Conservation (phyloP, 2,888 invertebrate species). For the Neocrepidodera transversa region DNA sequence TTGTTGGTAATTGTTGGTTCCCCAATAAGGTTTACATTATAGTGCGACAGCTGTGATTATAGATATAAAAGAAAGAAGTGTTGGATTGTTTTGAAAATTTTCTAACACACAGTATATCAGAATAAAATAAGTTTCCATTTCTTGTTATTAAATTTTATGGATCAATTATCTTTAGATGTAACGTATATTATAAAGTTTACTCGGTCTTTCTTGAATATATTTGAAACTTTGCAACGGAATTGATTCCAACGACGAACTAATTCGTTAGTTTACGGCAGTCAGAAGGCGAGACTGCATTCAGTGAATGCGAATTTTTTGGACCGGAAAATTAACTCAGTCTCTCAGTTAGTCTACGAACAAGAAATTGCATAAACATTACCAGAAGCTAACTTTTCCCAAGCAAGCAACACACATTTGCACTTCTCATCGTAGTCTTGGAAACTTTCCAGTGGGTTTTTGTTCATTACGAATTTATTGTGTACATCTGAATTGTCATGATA, state of each 20-base stretch:
- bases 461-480: constrained; percentile 19
- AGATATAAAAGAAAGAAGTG: no score
- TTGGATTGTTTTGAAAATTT: no score
- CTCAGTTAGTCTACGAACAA: constrained; percentile 39
- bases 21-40: no score
- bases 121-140: no score
- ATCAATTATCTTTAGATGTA: no score
- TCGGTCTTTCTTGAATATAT: background rate
- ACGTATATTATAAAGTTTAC: no score
- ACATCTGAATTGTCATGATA: background rate
- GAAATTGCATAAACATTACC: constrained; percentile 43
- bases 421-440: constrained; percentile 28
- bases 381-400: constrained; percentile 36
- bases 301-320: constrained; percentile 41
- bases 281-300: constrained; percentile 20
- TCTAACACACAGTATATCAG: no score
- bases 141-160: no score
- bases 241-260: constrained; percentile 6
- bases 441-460: constrained; percentile 19
- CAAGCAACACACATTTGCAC: constrained; percentile 42
- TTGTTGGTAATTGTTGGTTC: no score
- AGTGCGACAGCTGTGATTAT: no score
- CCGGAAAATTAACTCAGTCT: constrained; percentile 52
- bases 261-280: constrained; percentile 7
- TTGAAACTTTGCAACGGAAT: constrained; percentile 5